Conservation (phyloP, 2,888 invertebrate genomes). For the Meiosimyza platycephala region DNA sequence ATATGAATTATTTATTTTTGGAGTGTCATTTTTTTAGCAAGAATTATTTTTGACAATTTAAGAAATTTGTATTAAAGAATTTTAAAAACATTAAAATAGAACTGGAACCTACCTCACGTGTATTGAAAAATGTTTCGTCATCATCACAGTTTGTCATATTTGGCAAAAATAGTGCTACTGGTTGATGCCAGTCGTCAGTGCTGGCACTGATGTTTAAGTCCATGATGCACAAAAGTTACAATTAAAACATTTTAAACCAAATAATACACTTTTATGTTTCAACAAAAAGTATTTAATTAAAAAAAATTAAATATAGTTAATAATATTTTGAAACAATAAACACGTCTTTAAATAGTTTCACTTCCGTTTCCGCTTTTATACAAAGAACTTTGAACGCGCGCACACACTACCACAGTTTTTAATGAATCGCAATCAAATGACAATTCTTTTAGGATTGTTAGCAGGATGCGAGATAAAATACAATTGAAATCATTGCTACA, state of each 20-base stretch:
- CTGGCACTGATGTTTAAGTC: constrained; percentile 14
- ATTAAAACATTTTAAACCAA: too few species aligned
- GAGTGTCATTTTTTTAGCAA: too few species aligned
- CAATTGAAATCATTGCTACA: background rate
- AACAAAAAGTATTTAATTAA: too few species aligned
- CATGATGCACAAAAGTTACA: background rate
- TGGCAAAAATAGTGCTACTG: constrained; percentile 31
- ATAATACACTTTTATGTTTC: too few species aligned
- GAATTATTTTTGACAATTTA: too few species aligned
- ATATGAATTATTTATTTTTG: too few species aligned
- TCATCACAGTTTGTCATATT: constrained; percentile 33
- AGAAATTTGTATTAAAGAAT: too few species aligned
- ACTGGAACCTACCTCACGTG: constrained; percentile 23
- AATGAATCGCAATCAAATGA: constrained; percentile 40
- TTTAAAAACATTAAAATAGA: background rate
- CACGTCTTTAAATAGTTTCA: background rate
- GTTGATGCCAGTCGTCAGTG: constrained; percentile 36
- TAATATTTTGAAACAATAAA: too few species aligned
- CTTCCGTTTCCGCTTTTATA: background rate
- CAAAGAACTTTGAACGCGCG: background rate
- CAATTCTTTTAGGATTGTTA: constrained; percentile 30
- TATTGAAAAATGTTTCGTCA: constrained; percentile 31
- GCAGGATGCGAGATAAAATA: constrained; percentile 27
- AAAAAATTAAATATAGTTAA: too few species aligned
- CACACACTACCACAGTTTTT: constrained; percentile 25